Conservation (phyloP, 2,888 invertebrate species). For the Alcis repandata region DNA sequence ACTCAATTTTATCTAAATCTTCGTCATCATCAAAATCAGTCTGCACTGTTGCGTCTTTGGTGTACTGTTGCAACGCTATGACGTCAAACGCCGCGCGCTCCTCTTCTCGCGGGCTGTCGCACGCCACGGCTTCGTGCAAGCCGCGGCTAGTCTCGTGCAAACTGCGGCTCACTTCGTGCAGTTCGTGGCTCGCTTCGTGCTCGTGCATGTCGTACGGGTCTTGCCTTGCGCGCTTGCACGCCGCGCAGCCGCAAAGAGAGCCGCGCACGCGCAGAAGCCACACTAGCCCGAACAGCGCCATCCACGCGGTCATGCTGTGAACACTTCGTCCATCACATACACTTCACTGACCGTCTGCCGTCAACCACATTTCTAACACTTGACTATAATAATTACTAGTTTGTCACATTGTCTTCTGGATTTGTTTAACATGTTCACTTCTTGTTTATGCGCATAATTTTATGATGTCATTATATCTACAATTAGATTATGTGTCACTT, state of each 20-base stretch:
- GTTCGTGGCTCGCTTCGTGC: slow-evolving; percentile 55
- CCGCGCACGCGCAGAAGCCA: slow-evolving; percentile 93
- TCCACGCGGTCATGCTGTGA: slow-evolving; percentile 87
- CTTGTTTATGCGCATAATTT: background rate
- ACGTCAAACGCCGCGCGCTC: slow-evolving; percentile 79
- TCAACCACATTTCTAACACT: slow-evolving; percentile 40
- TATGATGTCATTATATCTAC: background rate
- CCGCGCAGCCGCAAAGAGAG: slow-evolving; percentile 91
- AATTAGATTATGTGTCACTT: too few relatives aligned
- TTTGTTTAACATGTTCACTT: slow-evolving; percentile 12
- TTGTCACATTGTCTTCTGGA: slow-evolving; percentile 2
- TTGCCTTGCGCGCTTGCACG: slow-evolving; percentile 87
- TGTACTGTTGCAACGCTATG: slow-evolving; percentile 79
- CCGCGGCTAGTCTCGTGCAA: slow-evolving; percentile 40
- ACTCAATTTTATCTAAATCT: slow-evolving; percentile 80
- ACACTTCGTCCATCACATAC: slow-evolving; percentile 70
- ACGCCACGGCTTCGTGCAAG: slow-evolving; percentile 39
- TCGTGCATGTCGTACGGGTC: slow-evolving; percentile 64
- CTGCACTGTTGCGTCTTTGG: slow-evolving; percentile 83
- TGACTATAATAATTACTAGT: slow-evolving; percentile 17
- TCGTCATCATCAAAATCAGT: slow-evolving; percentile 84
- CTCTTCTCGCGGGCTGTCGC: slow-evolving; percentile 46
- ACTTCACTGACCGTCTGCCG: slow-evolving; percentile 46
- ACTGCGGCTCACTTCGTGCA: slow-evolving; percentile 30
- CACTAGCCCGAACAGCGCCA: slow-evolving; percentile 95